A percentile compares a stretch with the other conserved stretches of the same genome.
Evolutionary conservation across 2,113 vertebrate genomes (phyloP).

Genomic region (Entomyzon cyanotis): DNA sequence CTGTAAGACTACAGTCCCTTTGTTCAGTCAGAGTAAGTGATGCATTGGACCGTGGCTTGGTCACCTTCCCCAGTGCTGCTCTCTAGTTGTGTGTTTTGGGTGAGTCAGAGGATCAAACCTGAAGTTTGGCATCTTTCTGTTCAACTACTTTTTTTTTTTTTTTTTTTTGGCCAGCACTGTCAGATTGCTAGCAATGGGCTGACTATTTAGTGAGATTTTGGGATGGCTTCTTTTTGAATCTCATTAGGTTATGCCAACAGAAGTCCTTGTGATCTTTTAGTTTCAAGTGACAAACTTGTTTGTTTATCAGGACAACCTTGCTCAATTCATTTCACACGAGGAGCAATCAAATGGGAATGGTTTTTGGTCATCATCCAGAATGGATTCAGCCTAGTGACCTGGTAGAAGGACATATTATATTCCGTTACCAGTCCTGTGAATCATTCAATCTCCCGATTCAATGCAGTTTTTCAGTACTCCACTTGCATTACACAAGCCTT

Average conservation of each 20-base stretch:
- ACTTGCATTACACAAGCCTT: neutral
- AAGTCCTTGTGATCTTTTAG: neutral
- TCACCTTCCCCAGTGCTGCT: neutral
- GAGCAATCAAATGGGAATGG: neutral
- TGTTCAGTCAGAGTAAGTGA: neutral
- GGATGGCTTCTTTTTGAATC: neutral
- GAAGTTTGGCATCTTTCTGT: neutral
- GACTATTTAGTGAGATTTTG: neutral
- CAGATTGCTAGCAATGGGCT: neutral
- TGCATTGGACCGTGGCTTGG: neutral
- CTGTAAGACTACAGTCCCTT: neutral
- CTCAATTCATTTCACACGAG: neutral
- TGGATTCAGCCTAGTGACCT: neutral
- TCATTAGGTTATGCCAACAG: neutral
- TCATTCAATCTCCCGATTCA: rapidly evolving
- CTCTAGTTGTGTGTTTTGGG: neutral
- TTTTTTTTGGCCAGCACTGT: neutral
- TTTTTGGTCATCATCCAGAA: neutral
- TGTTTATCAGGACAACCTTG: neutral
- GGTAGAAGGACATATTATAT: neutral
- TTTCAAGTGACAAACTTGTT: neutral
- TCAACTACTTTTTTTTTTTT: neutral
- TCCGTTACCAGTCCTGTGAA: neutral
- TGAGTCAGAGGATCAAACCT: neutral
- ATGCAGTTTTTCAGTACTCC: neutral